Evolutionary conservation across 2,888 invertebrate genomes (phyloP), one percentile per base, ranked within the genome.

Genomic region (Lagria hirta): DNA sequence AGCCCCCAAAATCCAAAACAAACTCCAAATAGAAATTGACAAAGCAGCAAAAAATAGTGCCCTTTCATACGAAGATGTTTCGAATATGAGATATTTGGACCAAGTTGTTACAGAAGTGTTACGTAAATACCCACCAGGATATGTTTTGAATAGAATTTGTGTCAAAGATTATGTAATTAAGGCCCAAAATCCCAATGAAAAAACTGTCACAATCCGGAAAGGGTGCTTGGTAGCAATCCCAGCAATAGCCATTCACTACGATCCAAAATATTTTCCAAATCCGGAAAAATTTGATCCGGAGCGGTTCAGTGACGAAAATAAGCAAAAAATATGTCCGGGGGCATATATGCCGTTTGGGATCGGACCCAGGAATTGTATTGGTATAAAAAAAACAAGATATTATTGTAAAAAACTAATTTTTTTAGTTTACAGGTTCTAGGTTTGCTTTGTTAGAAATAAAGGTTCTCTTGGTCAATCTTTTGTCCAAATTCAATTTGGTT

Each of bases 61-160:
- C 2, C 49, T 66, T 3, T 66, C 66, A 0, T 75, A 75, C 43
- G 71, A 71, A 2, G 67, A 64, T 2, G 56, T 73, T 1, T 68
- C 69, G 3, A 70, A 68, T 10, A 73, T 79, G 63, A 69, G 72
- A 18, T 78, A 75, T 48, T 55, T 80, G 53, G 77, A 78, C 34
- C 77, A 75, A 66, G 73, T 78, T 0, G 57, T 76, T 1, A 44
- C 69, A 76, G 81, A 82, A 72, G 76, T 79, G 0, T 64, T 81
- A 18, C 71, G 81, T 6, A 62, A 77, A 52, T 78, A 78, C 58
- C 80, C 81, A 0, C 78, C 80, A 2, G 70, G 78, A 2, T 69
- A 75, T 1, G 65, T 75, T 23, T 63, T 80, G 1, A 79, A 78
- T 43, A 67, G 80, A 32, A 60, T 69, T 1, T 79, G 79, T 48